These are phyloP conservation scores for Phyllostomus discolor DNA, from an alignment of 2,113 vertebrate genomes.

Conservation along the genomic window DNA sequence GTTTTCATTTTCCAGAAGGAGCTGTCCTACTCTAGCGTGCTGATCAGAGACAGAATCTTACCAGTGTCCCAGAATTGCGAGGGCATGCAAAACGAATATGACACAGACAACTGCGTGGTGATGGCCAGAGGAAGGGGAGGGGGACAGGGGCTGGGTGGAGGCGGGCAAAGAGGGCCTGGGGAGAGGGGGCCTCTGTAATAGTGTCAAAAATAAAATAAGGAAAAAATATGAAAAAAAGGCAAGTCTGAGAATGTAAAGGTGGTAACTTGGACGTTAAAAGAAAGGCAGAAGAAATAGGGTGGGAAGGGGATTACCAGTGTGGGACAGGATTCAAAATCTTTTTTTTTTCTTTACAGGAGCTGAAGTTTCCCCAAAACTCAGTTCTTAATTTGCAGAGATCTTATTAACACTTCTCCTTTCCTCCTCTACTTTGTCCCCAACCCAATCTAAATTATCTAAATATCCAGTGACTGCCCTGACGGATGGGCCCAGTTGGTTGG, in stretches of 20 bases:
- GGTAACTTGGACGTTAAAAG: background rate
- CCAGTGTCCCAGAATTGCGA: background rate
- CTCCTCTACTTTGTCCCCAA: background rate
- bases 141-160: too few species aligned
- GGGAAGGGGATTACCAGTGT: background rate
- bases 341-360: background rate
- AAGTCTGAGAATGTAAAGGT: background rate
- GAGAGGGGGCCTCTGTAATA: too few species aligned
- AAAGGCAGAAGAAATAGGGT: background rate
- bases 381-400: background rate
- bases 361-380: background rate
- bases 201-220: too few species aligned
- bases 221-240: too few species aligned
- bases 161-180: too few species aligned
- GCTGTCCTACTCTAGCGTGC: slow-evolving; percentile 76
- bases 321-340: background rate
- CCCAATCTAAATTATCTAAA: background rate
- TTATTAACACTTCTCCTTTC: background rate
- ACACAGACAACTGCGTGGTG: too few species aligned
- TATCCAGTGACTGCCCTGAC: background rate
- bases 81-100: background rate
- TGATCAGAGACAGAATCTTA: slow-evolving; percentile 17
- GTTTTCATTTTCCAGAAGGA: slow-evolving; percentile 33
- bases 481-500: too few species aligned
- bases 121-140: too few species aligned